Percentiles rank a stretch among this genome's conserved stretches.
These are phyloP conservation scores for Alcedo atthis DNA, from an alignment of 2,797 vertebrate genomes.

Conservation along the genomic window DNA sequence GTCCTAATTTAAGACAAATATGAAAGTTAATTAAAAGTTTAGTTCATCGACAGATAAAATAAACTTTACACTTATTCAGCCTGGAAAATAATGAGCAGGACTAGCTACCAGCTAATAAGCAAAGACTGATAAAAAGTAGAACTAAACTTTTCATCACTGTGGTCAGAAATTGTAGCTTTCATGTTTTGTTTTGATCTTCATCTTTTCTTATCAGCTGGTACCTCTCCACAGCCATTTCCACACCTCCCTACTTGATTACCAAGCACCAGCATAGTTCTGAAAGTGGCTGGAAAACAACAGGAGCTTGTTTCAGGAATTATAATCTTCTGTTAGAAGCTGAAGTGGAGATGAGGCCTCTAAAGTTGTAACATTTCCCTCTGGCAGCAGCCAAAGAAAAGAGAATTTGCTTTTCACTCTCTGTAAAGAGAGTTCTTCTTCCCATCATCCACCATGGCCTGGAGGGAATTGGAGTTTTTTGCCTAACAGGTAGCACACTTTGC, in stretches of 20 bases:
- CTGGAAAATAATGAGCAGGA: conserved; percentile 48
- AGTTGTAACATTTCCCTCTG: neutral
- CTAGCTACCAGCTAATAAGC: conserved; percentile 30
- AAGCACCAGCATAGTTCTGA: conserved; percentile 1
- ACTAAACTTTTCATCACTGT: neutral
- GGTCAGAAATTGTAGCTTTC: neutral
- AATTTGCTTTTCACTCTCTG: neutral
- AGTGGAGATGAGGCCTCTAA: neutral
- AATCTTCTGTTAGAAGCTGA: neutral
- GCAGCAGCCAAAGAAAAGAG: neutral
- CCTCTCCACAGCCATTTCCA: neutral
- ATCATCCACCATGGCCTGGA: neutral
- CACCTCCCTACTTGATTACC: conserved; percentile 21
- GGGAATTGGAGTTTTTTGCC: neutral
- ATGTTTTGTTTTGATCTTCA: conserved; percentile 17
- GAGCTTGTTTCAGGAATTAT: neutral
- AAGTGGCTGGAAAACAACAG: neutral
- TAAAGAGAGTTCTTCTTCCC: neutral
- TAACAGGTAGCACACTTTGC: neutral
- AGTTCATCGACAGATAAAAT: conserved; percentile 56
- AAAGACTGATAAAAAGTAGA: neutral
- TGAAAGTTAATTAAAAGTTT: conserved; percentile 68
- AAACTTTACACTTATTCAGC: conserved; percentile 33
- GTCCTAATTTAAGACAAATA: conserved; percentile 46
- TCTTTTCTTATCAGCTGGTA: conserved; percentile 11